Percentiles rank a stretch among this genome's conserved stretches.
Conservation (phyloP, 2,888 invertebrate species). For the Teleogryllus oceanicus region DNA sequence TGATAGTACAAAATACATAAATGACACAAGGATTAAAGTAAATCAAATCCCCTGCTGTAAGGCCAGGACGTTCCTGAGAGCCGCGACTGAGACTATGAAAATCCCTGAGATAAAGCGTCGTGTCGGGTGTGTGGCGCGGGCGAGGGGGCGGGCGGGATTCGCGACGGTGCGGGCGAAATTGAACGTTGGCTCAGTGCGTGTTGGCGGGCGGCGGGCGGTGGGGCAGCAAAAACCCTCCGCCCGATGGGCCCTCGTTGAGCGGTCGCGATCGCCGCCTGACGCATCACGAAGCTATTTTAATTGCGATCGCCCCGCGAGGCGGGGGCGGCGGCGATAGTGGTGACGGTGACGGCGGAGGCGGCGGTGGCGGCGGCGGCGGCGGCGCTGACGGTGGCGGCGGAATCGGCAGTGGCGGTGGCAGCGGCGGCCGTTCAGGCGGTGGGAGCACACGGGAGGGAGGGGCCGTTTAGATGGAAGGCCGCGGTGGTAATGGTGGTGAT, state of each 20-base stretch:
- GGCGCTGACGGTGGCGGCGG: neutral
- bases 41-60: no score
- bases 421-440: neutral
- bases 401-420: neutral
- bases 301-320: neutral
- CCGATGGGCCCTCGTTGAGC: neutral
- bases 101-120: no score
- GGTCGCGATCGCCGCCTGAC: neutral
- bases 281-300: constrained; percentile 7
- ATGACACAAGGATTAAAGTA: no score
- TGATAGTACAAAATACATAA: no score
- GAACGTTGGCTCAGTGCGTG: neutral
- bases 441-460: neutral
- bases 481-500: neutral
- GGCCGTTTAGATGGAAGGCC: neutral
- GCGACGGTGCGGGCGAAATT: neutral
- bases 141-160: neutral
- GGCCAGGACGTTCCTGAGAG: no score
- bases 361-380: neutral
- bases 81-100: no score
- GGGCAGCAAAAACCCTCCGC: neutral
- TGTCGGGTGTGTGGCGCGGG: no score
- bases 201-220: neutral
- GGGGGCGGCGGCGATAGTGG: neutral
- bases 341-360: rapidly evolving